These are phyloP conservation scores for Idaea biselata DNA, from an alignment of 2,888 invertebrate species.

Conservation along the genomic window DNA sequence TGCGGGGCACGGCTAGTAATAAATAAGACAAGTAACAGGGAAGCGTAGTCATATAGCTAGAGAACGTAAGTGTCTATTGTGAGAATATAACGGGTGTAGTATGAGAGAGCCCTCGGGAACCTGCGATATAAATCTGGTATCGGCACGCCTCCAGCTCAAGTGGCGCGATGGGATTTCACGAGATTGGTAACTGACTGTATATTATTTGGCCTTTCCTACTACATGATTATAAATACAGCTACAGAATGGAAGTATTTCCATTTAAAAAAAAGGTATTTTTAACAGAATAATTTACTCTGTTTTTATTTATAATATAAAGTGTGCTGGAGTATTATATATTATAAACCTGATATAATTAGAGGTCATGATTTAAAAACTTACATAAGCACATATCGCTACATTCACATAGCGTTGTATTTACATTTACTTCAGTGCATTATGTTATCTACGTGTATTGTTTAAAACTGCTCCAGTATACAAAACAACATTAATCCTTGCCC, in stretches of 20 bases:
- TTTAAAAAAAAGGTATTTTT: too few species aligned
- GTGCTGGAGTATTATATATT: too few species aligned
- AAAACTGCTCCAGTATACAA: not conserved
- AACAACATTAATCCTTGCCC: not conserved
- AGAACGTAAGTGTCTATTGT: not conserved
- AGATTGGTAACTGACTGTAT: not conserved
- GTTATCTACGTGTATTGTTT: too few species aligned
- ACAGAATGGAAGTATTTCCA: not conserved
- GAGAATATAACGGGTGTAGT: not conserved
- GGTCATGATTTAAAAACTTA: too few species aligned
- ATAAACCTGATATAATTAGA: too few species aligned
- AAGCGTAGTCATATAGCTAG: not conserved
- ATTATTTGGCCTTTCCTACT: not conserved
- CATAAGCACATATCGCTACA: too few species aligned
- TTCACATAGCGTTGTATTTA: too few species aligned
- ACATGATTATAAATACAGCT: not conserved
- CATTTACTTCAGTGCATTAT: too few species aligned
- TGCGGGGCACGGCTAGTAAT: not conserved
- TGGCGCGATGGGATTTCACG: not conserved
- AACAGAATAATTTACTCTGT: too few species aligned
- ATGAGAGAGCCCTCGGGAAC: constrained; percentile 1
- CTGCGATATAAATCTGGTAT: not conserved
- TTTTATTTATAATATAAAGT: too few species aligned
- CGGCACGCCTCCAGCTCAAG: not conserved
- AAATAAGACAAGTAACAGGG: not conserved